These are phyloP conservation scores for Aradophagus sp. DNA, from an alignment of 1,140 invertebrate species.

Conservation along the genomic window DNA sequence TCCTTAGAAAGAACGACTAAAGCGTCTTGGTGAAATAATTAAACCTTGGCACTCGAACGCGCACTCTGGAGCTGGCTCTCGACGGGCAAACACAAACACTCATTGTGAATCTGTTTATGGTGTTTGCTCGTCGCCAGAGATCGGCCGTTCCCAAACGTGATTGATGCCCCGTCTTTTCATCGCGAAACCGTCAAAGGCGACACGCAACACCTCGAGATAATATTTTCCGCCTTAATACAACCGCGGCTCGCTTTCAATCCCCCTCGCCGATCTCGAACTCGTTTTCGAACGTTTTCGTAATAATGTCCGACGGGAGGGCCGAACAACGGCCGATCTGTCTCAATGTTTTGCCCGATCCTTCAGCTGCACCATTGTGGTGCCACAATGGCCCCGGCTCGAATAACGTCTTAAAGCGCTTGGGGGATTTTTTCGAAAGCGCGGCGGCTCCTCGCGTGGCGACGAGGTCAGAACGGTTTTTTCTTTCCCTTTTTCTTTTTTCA, in stretches of 20 bases:
- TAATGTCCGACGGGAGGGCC: constrained; percentile 65
- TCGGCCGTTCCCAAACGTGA: constrained; percentile 20
- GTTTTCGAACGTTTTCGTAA: constrained; percentile 72
- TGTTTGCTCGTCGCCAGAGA: constrained; percentile 20
- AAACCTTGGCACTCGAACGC: constrained; percentile 13
- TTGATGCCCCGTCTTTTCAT: constrained; percentile 21
- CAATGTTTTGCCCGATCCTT: constrained; percentile 73
- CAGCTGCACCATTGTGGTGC: constrained; percentile 71
- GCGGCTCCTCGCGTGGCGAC: constrained; percentile 33
- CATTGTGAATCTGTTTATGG: constrained; percentile 34
- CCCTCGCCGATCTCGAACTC: constrained; percentile 40
- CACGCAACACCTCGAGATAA: constrained; percentile 38
- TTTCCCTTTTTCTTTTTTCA: constrained; percentile 14
- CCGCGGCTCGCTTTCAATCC: constrained; percentile 25
- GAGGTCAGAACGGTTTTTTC: constrained; percentile 28
- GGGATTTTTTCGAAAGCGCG: constrained; percentile 13
- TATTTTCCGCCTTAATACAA: constrained; percentile 55
- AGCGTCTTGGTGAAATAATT: no score
- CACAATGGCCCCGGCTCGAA: constrained; percentile 66
- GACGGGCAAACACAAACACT: constrained; percentile 31
- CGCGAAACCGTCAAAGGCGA: constrained; percentile 31
- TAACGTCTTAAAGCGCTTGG: constrained; percentile 62
- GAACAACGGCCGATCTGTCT: constrained; percentile 71
- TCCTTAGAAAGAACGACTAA: no score
- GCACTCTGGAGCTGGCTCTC: constrained; percentile 16